These are phyloP conservation scores for Abscondita cerata DNA, from an alignment of 2,888 invertebrate genomes.

Conservation along the genomic window DNA sequence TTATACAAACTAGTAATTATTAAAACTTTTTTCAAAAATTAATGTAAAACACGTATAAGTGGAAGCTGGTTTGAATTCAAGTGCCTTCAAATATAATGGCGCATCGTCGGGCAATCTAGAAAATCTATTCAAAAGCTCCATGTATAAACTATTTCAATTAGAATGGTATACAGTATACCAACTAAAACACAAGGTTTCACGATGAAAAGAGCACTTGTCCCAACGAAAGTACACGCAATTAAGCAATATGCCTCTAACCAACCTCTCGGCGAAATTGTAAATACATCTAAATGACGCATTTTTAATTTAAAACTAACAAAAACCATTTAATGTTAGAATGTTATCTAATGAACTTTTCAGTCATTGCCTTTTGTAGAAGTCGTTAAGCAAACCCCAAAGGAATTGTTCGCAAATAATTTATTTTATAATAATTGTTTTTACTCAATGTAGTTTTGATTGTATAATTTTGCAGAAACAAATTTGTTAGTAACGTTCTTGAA, in stretches of 20 bases:
- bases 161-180: constrained; percentile 30
- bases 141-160: constrained; percentile 42
- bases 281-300: constrained; percentile 13
- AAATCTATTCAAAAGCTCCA: constrained; percentile 38
- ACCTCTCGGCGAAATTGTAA: constrained; percentile 22
- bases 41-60: constrained; percentile 18
- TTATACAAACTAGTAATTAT: neutral
- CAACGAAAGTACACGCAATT: constrained; percentile 33
- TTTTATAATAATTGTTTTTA: too few species aligned
- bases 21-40: constrained; percentile 1
- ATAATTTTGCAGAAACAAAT: too few species aligned
- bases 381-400: too few species aligned
- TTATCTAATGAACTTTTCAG: too few species aligned
- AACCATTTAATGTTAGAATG: too few species aligned
- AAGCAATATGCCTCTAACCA: constrained; percentile 32
- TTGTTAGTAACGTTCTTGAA: too few species aligned
- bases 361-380: too few species aligned
- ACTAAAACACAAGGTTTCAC: constrained; percentile 30
- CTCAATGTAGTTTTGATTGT: too few species aligned
- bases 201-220: constrained; percentile 33
- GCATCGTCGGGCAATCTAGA: constrained; percentile 34
- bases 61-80: constrained; percentile 23
- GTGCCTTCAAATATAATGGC: constrained; percentile 36
- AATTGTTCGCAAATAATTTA: too few species aligned
- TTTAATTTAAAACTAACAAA: constrained; percentile 3